phyloP scores from a whole-genome alignment of 2,888 invertebrate species.

The Meta bourneti region DNA sequence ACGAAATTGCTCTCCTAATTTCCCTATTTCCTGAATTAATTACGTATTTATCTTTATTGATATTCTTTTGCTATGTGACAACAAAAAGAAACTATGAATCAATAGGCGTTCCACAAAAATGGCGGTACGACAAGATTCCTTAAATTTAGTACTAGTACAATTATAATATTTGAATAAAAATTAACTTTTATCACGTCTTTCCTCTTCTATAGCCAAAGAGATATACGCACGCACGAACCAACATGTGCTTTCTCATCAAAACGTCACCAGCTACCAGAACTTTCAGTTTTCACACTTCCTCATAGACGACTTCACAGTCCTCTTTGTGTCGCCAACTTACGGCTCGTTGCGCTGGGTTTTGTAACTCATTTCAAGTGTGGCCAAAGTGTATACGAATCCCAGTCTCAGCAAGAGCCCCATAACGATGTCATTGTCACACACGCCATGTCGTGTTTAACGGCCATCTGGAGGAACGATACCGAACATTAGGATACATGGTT shows the following conservation, averaged over 20 bases:
- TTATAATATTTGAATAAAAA: too few species aligned
- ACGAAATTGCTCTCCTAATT: too few species aligned
- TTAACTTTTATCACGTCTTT: too few species aligned
- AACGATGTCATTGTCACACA: slow-evolving; percentile 30
- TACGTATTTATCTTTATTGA: too few species aligned
- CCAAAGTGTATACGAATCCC: slow-evolving; percentile 27
- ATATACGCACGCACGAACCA: too few species aligned
- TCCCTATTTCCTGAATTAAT: too few species aligned
- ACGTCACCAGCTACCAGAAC: neutral
- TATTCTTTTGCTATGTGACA: too few species aligned
- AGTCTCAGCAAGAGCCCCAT: neutral
- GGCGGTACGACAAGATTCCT: too few species aligned
- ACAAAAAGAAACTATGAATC: too few species aligned
- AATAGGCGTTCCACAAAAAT: too few species aligned
- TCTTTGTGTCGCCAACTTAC: neutral
- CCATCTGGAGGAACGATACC: slow-evolving; percentile 16
- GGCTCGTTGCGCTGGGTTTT: slow-evolving; percentile 21
- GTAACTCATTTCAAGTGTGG: slow-evolving; percentile 7
- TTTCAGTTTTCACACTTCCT: neutral
- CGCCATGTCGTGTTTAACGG: slow-evolving; percentile 21
- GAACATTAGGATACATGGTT: slow-evolving; percentile 17
- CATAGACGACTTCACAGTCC: neutral
- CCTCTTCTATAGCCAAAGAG: too few species aligned
- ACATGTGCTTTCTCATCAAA: neutral
- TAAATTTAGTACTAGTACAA: too few species aligned